Percentiles rank a stretch among this genome's conserved stretches.
Conservation (phyloP, 2,113 vertebrate species). For the Saccopteryx leptura region DNA sequence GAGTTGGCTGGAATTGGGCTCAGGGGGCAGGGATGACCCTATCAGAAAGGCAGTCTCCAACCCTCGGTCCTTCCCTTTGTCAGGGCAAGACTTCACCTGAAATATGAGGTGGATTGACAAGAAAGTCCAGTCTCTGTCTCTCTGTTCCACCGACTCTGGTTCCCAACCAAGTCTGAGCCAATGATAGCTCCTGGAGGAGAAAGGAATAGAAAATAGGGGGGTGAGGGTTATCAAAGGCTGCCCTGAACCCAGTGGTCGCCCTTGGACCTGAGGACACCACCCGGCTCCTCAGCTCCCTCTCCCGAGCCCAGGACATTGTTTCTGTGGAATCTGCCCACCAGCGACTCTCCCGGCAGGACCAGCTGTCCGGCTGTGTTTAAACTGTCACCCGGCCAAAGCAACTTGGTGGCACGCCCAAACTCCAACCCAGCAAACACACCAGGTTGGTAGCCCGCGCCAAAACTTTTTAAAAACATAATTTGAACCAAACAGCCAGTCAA, state of each 20-base stretch:
- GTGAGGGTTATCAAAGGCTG: background rate
- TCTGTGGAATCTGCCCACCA: constrained; percentile 39
- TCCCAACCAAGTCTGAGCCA: background rate
- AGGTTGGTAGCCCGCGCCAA: constrained; percentile 4
- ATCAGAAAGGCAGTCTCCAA: background rate
- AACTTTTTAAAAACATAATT: constrained; percentile 68
- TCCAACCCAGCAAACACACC: constrained; percentile 20
- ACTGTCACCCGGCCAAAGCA: constrained; percentile 74
- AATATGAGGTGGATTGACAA: background rate
- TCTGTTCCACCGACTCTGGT: background rate
- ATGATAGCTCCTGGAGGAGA: background rate
- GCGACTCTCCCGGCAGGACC: constrained; percentile 30
- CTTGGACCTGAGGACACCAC: background rate
- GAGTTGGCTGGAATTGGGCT: background rate
- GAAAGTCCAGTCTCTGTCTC: background rate
- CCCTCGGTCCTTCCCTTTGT: fast-evolving
- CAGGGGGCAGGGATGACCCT: background rate
- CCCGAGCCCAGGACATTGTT: background rate
- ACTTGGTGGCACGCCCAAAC: constrained; percentile 74
- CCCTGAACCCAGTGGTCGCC: background rate
- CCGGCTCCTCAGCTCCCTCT: background rate
- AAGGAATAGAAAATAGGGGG: background rate
- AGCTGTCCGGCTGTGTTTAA: constrained; percentile 72
- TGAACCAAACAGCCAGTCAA: constrained; percentile 79
- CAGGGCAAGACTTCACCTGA: background rate